Percentiles rank a stretch among this genome's conserved stretches.
phyloP scores from a whole-genome alignment of 2,888 invertebrate genomes.

The Sinhomidia bicolor region DNA sequence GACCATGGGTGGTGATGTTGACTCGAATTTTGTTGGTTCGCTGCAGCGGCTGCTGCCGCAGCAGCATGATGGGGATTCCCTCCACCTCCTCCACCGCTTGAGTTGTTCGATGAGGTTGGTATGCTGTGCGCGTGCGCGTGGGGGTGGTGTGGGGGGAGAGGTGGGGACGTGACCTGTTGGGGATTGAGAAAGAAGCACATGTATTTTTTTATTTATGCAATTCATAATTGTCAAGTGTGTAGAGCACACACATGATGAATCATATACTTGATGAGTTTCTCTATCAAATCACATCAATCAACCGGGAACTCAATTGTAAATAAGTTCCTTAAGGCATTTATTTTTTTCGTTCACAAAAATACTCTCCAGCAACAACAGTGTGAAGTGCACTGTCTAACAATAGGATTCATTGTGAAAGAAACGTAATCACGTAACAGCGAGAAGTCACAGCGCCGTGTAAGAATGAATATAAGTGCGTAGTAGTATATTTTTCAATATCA shows the following conservation, averaged over 20 bases:
- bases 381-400: constrained; percentile 26
- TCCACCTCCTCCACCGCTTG: constrained; percentile 84
- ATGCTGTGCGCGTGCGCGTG: constrained; percentile 87
- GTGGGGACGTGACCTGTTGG: constrained; percentile 73
- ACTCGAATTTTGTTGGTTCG: constrained; percentile 85
- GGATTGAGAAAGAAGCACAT: constrained; percentile 7
- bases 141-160: constrained; percentile 76
- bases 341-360: constrained; percentile 37
- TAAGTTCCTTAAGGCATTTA: constrained; percentile 27
- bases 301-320: background rate
- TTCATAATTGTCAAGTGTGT: background rate
- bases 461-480: constrained; percentile 37
- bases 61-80: constrained; percentile 82
- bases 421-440: constrained; percentile 65
- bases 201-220: background rate
- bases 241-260: background rate
- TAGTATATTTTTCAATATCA: constrained; percentile 25
- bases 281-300: constrained; percentile 68
- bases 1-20: constrained; percentile 85
- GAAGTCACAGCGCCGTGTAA: constrained; percentile 54
- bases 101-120: constrained; percentile 82
- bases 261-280: constrained; percentile 32
- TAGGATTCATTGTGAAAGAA: constrained; percentile 56
- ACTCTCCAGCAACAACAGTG: constrained; percentile 6
- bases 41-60: constrained; percentile 85